These are phyloP conservation scores for Pangasius djambal DNA, from an alignment of 2,797 vertebrate species.

Conservation along the genomic window DNA sequence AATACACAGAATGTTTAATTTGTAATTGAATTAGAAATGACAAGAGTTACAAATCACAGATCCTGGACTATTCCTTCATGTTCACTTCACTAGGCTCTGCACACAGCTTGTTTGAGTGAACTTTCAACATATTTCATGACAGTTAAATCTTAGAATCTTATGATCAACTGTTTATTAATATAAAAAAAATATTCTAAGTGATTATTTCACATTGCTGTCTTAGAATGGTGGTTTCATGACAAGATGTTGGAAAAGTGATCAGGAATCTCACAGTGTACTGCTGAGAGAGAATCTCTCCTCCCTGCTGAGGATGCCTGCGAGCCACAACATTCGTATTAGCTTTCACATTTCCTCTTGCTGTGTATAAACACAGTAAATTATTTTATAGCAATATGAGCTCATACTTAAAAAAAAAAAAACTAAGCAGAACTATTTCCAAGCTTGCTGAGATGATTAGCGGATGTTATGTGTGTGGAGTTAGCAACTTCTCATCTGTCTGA, in stretches of 20 bases:
- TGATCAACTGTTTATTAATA: neutral
- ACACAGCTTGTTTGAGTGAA: neutral
- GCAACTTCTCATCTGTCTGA: constrained; percentile 10
- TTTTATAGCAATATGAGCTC: constrained; percentile 51
- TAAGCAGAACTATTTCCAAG: constrained; percentile 39
- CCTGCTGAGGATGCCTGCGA: constrained; percentile 23
- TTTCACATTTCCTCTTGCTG: constrained; percentile 22
- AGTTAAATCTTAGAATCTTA: neutral
- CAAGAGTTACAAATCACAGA: neutral
- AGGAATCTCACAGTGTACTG: constrained; percentile 36
- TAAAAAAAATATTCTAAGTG: neutral
- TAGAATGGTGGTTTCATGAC: constrained; percentile 23
- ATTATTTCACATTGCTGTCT: constrained; percentile 8
- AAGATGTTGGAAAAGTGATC: constrained; percentile 35
- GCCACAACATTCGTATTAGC: constrained; percentile 32
- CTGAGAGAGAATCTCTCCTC: constrained; percentile 29
- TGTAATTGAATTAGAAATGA: neutral
- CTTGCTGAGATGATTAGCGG: constrained; percentile 35
- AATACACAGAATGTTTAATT: neutral
- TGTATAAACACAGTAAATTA: constrained; percentile 36
- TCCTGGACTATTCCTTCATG: neutral
- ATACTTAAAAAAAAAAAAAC: constrained; percentile 46
- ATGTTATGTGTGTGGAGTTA: constrained; percentile 42
- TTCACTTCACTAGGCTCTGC: neutral
- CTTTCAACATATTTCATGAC: neutral